phyloP scores from a whole-genome alignment of 2,797 vertebrate genomes.

The Orestias chungarensis region DNA sequence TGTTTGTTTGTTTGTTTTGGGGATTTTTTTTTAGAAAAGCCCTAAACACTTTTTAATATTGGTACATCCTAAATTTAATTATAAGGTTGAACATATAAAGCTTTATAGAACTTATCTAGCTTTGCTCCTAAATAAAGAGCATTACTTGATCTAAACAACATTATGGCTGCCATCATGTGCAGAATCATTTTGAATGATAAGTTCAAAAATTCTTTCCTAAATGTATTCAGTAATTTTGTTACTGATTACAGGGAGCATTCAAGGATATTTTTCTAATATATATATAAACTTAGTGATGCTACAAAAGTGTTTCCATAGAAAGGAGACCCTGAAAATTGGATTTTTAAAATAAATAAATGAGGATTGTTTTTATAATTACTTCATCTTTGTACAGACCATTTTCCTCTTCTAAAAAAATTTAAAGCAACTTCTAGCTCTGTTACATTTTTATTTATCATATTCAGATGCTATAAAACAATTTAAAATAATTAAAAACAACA shows the following conservation, averaged over 20 bases:
- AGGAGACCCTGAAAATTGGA: slow-evolving; percentile 1
- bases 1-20: too few relatives aligned
- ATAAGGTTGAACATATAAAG: too few relatives aligned
- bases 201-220: slow-evolving; percentile 39
- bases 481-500: too few relatives aligned
- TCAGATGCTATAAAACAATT: too few relatives aligned
- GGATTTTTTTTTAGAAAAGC: too few relatives aligned
- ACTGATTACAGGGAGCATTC: slow-evolving; percentile 39
- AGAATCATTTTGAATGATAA: slow-evolving; percentile 28
- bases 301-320: background rate
- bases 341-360: slow-evolving; percentile 1
- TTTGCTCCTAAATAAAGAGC: too few relatives aligned
- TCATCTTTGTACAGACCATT: background rate
- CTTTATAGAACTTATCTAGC: too few relatives aligned
- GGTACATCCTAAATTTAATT: too few relatives aligned
- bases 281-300: slow-evolving; percentile 16
- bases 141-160: background rate
- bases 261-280: slow-evolving; percentile 13
- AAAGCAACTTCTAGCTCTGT: too few relatives aligned
- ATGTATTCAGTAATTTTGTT: slow-evolving; percentile 55
- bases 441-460: too few relatives aligned
- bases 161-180: slow-evolving; percentile 2
- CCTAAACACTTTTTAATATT: too few relatives aligned
- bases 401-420: background rate
- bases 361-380: background rate